Base-by-base conservation (phyloP, 2,888 invertebrate species). In the Esperia sulphurella region DNA sequence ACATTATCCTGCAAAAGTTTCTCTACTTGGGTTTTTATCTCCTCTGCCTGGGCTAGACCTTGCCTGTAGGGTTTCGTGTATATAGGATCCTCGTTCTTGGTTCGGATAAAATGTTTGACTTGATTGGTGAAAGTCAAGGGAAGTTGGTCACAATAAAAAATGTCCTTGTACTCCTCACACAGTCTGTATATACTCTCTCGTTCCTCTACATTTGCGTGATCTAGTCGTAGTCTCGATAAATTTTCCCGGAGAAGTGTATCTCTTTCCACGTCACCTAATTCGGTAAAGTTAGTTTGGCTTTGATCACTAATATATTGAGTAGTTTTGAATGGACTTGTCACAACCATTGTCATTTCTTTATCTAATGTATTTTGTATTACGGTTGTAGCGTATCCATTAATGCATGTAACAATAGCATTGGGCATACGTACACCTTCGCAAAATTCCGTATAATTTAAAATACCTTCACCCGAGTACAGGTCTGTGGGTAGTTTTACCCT, bases 101-200 rank as follows among this genome's bases (percentile, higher is more conserved):
- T 61, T 37, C 51, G 51, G 10, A 79, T 77, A 45, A 61, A 50
- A 38, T 75, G 74, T 48, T 56, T 59, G 7, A 69, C 51, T 10
- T 52, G 7, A 45, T 63, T 55, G 10, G 63, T 61, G 21, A 50
- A 51, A 0, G 57, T 50, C 13, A 69, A 49, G 0, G 56, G 52
- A n/a, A 63, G 44, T 13, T 57, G 45, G 12, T 64, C 65, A 9
- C 46, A 49, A 45, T 64, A 55, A 51, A 70, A 65, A 41, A 68
- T 59, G 37, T 70, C 62, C 39, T 41, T 56, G 46, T 57, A 61
- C 49, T 61, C 57, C 0, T 43, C 13, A 48, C 59, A 61, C 0
- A 59, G 12, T 12, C 45, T 43, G n/a, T 35, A 10, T 10, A 60
- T 58, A 21, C 1, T 14, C 3, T 38, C 14, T 10, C 38, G 14